Base-by-base conservation (phyloP, 2,888 invertebrate species). In the Drosophila paranaensis region DNA sequence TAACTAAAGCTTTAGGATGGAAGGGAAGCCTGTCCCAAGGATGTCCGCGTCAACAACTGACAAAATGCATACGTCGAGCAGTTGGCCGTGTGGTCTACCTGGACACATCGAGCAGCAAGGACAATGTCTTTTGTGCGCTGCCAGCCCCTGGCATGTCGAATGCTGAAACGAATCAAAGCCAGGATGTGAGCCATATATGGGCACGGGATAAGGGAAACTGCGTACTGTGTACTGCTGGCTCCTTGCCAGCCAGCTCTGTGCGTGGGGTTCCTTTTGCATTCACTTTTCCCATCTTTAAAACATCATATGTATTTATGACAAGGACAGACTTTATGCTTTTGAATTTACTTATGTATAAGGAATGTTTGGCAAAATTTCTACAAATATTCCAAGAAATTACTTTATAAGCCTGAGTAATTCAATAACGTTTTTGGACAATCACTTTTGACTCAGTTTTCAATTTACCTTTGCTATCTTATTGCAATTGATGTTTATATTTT, bases 1-100 rank as follows among this genome's bases (percentile, higher is more conserved):
- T 81, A 78, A 88, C 88, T 83, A 83, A 85, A 85, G 82, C 88
- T 88, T 65, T 57, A 20, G 30, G n/a, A 62, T 53, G 27, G 61
- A 54, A 45, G 53, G 63, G 37, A 77, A 70, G 74, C 62, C 69
- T 39, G 42, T 65, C 14, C 56, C 77, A 66, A 66, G 74, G 77
- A 77, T 74, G 70, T 77, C 65, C 77, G 70, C 69, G 46, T 45
- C 58, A 27, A 54, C 54, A 62, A 65, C 48, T 51, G 61, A 55
- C 66, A 76, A 67, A 67, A 67, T 76, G 76, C 76, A 76, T 66
- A 16, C 58, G 45, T 33, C 35, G 54, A 45, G 54, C 70, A 64
- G 68, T 56, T 54, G 57, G 40, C 25, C 37, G 35, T 51, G 51
- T 40, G 43, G 45, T 30, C 74, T 86, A 83, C 82, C 82, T 82